Evolutionary conservation across 2,113 vertebrate genomes (phyloP), one percentile per base, ranked within the genome.

Genomic region (Oenanthe oenanthe): DNA sequence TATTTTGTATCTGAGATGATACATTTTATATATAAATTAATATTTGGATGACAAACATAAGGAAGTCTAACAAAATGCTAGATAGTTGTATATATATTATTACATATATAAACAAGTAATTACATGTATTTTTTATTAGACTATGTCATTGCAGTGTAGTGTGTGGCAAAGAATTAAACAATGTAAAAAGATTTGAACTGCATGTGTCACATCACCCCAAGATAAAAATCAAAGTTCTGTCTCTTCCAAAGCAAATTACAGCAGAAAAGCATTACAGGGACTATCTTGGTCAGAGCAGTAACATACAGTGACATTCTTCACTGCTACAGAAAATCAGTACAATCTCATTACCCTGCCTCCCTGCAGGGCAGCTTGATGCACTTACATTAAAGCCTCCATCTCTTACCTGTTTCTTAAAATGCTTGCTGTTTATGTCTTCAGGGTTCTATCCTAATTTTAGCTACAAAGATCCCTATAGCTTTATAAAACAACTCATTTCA

Each of bases 311-410:
- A 83, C 82, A 88, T 94, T 88, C 76, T 86, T 90, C 82, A 75
- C 56, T 70, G 57, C 57, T 78, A 58, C 80, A 87, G 88, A 96
- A 95, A 95, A 92, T 94, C 91, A 82, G 92, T 78, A 66, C 88
- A 87, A 89, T 90, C 92, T 84, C 91, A 81, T 96, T 96, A 91
- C 26, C 17, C 14, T 89, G 85, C 56, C 58, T 89, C 79, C 83
- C 96, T 87, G 86, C 80, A 73, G 75, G 70, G 88, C 58, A 92
- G 56, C 68, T 89, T 92, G 86, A 85, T 89, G 57, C 51, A 81
- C 60, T 95, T 75, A 72, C 53, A 65, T 75, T 74, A 71, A 93
- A 78, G 54, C 68, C 73, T 89, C 42, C 48, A 68, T 91, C 68
- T 81, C 76, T 67, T 80, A 92, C 76, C 83, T 95, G 54, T 74